Base-by-base conservation (phyloP, 1,140 invertebrate genomes). In the Megalonaias nervosa region DNA sequence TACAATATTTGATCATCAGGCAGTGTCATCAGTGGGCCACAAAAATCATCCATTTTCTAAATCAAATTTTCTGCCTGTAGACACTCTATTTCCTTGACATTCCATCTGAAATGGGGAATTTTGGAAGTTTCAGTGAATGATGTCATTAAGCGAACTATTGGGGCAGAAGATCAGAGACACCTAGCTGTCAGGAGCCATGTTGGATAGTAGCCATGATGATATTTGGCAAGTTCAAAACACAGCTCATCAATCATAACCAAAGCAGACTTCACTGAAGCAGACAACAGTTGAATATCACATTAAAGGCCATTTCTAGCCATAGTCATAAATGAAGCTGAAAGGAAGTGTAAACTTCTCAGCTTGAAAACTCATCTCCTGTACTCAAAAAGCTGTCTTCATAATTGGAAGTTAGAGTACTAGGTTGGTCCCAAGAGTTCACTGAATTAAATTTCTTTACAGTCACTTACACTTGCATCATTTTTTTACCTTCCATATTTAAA, bases 1-100 rank as follows among this genome's bases (percentile, higher is more conserved):
- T 66, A 71, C 76, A 74, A 73, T 78, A 78, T 67, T 73, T 78
- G 55, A 73, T 78, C 67, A 48, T 67, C 56, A 16, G 21, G 26
- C 15, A 61, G 58, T 78, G 76, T 78, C 76, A 78, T 73, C 71
- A 48, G 21, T 73, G 76, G 76, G 73, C 76, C 73, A 21, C 56
- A 14, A 15, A 23, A n/a, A n/a, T 78, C 71, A 73, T 73, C 67
- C 57, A 73, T 73, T 74, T 78, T 65, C 71, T 60, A 65, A 78
- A 78, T 78, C 76, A 78, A 73, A 73, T 73, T 78, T 78, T 78
- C 76, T 74, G 67, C 64, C 57, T 64, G 59, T 71, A 78, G 76
- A 78, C 76, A 78, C 76, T 38, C 76, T 78, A 78, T 78, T 78
- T 78, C 76, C 76, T 72, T 62, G 31, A 60, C 74, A 69, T 78